Evolutionary conservation across 2,888 invertebrate genomes (phyloP), one percentile per base, ranked within the genome.

Genomic region (Trachelus troglodyta): DNA sequence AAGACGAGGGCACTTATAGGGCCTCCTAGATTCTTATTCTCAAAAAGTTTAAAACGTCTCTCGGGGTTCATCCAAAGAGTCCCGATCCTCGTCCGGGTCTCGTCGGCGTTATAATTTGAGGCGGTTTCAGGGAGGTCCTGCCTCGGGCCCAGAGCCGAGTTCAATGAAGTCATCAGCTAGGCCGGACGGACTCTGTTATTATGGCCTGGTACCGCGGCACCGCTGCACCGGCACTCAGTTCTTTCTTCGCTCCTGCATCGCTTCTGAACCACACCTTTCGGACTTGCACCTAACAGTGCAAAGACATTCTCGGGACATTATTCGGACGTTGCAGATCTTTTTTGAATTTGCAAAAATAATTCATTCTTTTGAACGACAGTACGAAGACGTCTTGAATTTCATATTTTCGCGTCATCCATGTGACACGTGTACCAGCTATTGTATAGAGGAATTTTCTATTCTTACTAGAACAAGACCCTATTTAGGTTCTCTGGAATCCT

Each of bases 151-250:
- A 77, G 79, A 78, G 83, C 83, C 81, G 85, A 87, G 89, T 91
- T 91, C 90, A 91, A 91, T 92, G 92, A 92, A 92, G 92, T 92
- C 91, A 91, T 91, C 91, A 91, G 90, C 91, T 89, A 89, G 89
- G 78, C 77, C 88, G 85, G 84, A 82, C 87, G 86, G 85, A 89
- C 88, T 89, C 91, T 91, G 91, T 91, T 91, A 91, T 91, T 91
- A 91, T 88, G 90, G 87, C 89, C 86, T 87, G 87, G 90, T 90
- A 90, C 91, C 91, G 90, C 91, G 89, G 86, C 90, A 90, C 90
- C 89, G 88, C 73, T 73, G 56, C 23, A 56, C 56, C 56, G 23
- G 56, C 56, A 56, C 56, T 56, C 56, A 56, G 23, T 56, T 56
- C 56, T 56, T 56, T 56, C 56, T 56, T 56, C 56, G 56, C 56